Evolutionary conservation across 2,113 vertebrate species (phyloP).

Genomic region (Hyperoodon ampullatus): DNA sequence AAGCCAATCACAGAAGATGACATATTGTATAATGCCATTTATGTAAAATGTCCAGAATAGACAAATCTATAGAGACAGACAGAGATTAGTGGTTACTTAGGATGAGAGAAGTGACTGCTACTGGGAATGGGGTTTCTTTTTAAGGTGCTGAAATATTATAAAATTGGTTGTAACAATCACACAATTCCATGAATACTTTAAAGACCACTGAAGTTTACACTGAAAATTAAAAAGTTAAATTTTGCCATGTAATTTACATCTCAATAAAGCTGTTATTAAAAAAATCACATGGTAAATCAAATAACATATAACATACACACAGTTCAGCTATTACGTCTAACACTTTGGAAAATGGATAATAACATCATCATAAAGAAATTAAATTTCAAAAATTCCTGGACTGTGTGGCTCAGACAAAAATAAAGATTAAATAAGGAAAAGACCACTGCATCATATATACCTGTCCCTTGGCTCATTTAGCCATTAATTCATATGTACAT

Average conservation of each 20-base stretch:
- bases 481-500: not conserved
- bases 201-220: not conserved
- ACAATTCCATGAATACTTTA: not conserved
- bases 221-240: not conserved
- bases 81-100: not conserved
- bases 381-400: not conserved
- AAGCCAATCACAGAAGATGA: not conserved
- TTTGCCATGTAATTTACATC: not conserved
- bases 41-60: not conserved
- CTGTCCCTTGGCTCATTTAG: not conserved
- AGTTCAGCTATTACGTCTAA: not conserved
- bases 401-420: not conserved
- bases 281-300: not conserved
- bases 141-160: not conserved
- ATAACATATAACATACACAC: not conserved
- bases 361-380: not conserved
- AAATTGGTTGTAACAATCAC: not conserved
- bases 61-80: not conserved
- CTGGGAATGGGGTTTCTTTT: not conserved
- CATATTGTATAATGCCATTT: not conserved
- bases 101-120: not conserved
- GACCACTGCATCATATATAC: not conserved
- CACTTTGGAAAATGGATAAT: not conserved
- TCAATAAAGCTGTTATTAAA: not conserved
- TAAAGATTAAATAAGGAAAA: not conserved